Conservation (phyloP, 2,888 invertebrate genomes). For the Erannis defoliaria region DNA sequence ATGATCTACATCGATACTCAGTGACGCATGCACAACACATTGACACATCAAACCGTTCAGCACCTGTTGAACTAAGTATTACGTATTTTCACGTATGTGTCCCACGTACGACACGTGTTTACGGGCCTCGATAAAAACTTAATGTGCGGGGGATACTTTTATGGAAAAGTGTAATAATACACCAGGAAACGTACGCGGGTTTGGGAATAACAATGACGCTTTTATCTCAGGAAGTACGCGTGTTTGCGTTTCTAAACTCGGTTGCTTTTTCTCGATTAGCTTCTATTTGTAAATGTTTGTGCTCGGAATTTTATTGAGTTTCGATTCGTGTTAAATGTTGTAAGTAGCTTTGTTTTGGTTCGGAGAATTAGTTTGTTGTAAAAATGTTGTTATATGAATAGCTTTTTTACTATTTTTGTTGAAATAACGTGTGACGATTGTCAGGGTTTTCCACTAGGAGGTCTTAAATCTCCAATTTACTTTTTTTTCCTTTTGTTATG, state of each 20-base stretch:
- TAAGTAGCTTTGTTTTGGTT: too few relatives aligned
- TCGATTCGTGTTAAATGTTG: background rate
- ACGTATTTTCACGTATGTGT: slow-evolving; percentile 24
- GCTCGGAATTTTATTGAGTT: slow-evolving; percentile 9
- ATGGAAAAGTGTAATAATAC: slow-evolving; percentile 28
- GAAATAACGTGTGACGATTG: too few relatives aligned
- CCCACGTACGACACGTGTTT: slow-evolving; percentile 38
- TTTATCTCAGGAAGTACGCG: slow-evolving; percentile 20
- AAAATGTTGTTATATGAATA: too few relatives aligned
- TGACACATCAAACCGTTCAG: slow-evolving; percentile 7
- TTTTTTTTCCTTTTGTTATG: too few relatives aligned
- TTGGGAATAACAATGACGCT: slow-evolving; percentile 15
- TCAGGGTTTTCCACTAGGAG: too few relatives aligned
- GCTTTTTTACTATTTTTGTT: too few relatives aligned
- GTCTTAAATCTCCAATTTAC: too few relatives aligned
- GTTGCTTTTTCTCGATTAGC: slow-evolving; percentile 16
- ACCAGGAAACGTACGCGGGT: slow-evolving; percentile 11
- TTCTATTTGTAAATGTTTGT: slow-evolving; percentile 21
- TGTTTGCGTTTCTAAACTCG: slow-evolving; percentile 5
- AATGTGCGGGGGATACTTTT: slow-evolving; percentile 32
- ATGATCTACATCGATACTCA: background rate
- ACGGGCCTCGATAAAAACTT: slow-evolving; percentile 35
- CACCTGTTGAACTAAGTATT: slow-evolving; percentile 41
- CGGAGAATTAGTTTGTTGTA: too few relatives aligned
- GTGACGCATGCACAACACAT: slow-evolving; percentile 7